These are phyloP conservation scores for Hyles euphorbiae DNA, from an alignment of 1,140 invertebrate genomes.

Conservation along the genomic window DNA sequence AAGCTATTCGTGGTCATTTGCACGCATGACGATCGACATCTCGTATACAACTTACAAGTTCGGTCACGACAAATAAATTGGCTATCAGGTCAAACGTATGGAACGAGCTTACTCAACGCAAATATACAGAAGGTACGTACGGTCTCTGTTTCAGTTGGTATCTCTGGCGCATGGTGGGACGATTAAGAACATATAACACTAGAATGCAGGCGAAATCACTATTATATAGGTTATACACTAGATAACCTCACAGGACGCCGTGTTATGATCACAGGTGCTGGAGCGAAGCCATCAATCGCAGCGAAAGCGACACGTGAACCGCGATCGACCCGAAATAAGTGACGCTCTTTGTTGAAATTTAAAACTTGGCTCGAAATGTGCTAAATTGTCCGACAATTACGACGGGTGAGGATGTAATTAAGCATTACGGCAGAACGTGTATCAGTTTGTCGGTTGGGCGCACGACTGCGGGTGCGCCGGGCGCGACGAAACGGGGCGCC, in stretches of 20 bases:
- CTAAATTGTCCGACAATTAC: constrained; percentile 42
- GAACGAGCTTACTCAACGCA: constrained; percentile 16
- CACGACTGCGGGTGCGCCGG: constrained; percentile 50
- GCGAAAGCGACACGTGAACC: constrained; percentile 12
- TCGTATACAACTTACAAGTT: constrained; percentile 20
- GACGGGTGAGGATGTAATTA: constrained; percentile 56
- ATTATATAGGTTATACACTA: constrained; percentile 37
- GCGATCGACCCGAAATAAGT: constrained; percentile 26
- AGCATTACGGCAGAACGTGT: constrained; percentile 59
- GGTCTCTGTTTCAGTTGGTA: constrained; percentile 68
- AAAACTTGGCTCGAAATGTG: constrained; percentile 34
- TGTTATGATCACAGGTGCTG: constrained; percentile 8
- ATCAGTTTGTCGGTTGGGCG: constrained; percentile 62
- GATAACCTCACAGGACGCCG: constrained; percentile 36
- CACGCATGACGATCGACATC: constrained; percentile 19
- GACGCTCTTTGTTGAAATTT: constrained; percentile 28
- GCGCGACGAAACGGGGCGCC: constrained; percentile 23
- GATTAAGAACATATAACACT: constrained; percentile 26
- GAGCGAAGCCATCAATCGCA: constrained; percentile 21
- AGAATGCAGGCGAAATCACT: constrained; percentile 33
- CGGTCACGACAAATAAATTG: constrained; percentile 22
- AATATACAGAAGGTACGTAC: constrained; percentile 45
- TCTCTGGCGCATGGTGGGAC: constrained; percentile 57
- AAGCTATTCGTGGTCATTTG: constrained; percentile 21
- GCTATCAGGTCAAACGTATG: constrained; percentile 23